phyloP scores from a whole-genome alignment of 2,113 vertebrate genomes.

The Sinosuthora webbiana region DNA sequence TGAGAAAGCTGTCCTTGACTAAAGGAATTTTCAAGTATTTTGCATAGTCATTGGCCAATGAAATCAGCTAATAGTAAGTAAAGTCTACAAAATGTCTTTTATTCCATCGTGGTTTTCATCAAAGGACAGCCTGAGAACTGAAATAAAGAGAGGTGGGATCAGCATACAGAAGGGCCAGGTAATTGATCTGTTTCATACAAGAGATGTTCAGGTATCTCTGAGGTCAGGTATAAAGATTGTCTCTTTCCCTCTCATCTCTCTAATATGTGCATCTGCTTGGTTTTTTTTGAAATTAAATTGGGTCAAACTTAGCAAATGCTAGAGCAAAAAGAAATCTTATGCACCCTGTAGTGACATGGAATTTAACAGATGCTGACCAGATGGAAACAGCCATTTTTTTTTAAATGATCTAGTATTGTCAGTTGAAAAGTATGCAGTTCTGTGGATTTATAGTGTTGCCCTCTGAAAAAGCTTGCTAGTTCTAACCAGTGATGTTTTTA shows the following conservation, averaged over 20 bases:
- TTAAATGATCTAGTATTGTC: not conserved
- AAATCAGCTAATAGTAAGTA: not conserved
- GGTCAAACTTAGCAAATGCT: not conserved
- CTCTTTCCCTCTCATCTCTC: not conserved
- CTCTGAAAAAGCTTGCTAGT: not conserved
- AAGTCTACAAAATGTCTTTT: not conserved
- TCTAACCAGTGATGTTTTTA: not conserved
- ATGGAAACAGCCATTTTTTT: not conserved
- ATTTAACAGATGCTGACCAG: conserved; percentile 19
- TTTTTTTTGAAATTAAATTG: not conserved
- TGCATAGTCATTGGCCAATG: not conserved
- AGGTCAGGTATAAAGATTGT: not conserved
- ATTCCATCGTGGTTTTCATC: not conserved
- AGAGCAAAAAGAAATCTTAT: not conserved
- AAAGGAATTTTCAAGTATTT: not conserved
- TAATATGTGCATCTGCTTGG: not conserved
- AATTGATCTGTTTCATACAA: not conserved
- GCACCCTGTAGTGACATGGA: not conserved
- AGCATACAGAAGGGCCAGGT: not conserved
- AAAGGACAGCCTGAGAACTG: not conserved
- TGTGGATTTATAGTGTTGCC: not conserved
- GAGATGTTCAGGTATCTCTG: not conserved
- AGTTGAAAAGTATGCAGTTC: not conserved
- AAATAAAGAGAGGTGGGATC: not conserved
- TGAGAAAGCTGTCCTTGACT: not conserved